Conservation (phyloP, 37 sponge, comb jelly and placozoan species). For the Bolinopsis microptera region DNA sequence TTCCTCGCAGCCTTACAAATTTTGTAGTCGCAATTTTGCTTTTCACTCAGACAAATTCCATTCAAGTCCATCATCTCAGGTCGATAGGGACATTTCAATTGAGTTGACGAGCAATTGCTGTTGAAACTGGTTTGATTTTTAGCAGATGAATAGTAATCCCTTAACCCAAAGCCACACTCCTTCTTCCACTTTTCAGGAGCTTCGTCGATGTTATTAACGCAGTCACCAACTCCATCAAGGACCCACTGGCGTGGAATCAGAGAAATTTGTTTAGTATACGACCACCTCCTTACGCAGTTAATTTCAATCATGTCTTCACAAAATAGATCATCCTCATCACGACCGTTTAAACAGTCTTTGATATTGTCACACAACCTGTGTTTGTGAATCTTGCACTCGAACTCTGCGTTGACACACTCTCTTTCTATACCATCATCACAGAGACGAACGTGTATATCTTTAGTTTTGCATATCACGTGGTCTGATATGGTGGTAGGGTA, state of each 20-base stretch:
- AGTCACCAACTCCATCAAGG: background rate
- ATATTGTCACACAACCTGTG: background rate
- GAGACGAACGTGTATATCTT: background rate
- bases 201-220: background rate
- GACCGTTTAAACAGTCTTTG: background rate
- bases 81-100: background rate
- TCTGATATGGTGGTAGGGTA: constrained; percentile 4
- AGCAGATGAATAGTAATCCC: background rate
- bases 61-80: background rate
- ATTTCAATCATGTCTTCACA: background rate
- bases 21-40: background rate
- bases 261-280: no score
- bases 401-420: background rate
- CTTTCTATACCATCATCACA: background rate
- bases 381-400: constrained; percentile 19
- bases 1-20: background rate
- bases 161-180: background rate
- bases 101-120: background rate
- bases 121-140: background rate
- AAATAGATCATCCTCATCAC: background rate
- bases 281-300: background rate
- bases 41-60: background rate
- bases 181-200: background rate
- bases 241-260: background rate
- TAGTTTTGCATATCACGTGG: background rate